Base-by-base conservation (phyloP, 2,113 vertebrate genomes). In the Bagarius yarrelli region DNA sequence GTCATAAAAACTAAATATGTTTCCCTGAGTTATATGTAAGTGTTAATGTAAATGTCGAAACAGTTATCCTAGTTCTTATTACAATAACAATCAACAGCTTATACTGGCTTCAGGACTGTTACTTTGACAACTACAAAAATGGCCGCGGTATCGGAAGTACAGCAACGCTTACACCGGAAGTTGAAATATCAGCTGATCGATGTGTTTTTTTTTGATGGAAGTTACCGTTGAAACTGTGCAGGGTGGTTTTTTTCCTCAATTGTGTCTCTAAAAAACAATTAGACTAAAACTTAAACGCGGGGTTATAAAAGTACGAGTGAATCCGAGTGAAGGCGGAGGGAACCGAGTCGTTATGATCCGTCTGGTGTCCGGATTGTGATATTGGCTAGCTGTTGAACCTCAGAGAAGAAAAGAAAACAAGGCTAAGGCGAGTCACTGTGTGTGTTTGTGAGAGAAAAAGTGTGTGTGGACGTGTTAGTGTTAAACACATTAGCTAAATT, bases 161-260 rank as follows among this genome's bases (percentile, higher is more conserved):
- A 59, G 18, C 14, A 27, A 32, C 57, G 67, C 53, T 57, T 55
- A 81, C 73, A 89, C 86, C 81, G 93, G 93, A 94, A 92, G 91
- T 91, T 23, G 89, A 88, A 81, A 67, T 59, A 93, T 92, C 93
- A 94, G 93, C 93, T 94, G 93, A 93, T 91, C 69, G 81, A 61
- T 86, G 84, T 91, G 91, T 91, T 47, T 47, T 47, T 47, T 92
- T 90, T 92, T 92, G 90, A 89, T 92, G 85, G 88, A 91, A 93
- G 90, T 93, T 90, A 87, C 86, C 85, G 88, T 88, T 76, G 87
- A 82, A 47, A 82, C 80, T 74, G 86, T 74, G 90, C 85, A 85
- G 44, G 53, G 44, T 5, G 27, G 11, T 23, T 21, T 71, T 27
- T 32, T 89, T 83, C 85, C 63, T 71, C 50, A 56, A 73, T 66